These are phyloP conservation scores for Trachemys scripta DNA, from an alignment of 2,113 vertebrate species.

Conservation along the genomic window DNA sequence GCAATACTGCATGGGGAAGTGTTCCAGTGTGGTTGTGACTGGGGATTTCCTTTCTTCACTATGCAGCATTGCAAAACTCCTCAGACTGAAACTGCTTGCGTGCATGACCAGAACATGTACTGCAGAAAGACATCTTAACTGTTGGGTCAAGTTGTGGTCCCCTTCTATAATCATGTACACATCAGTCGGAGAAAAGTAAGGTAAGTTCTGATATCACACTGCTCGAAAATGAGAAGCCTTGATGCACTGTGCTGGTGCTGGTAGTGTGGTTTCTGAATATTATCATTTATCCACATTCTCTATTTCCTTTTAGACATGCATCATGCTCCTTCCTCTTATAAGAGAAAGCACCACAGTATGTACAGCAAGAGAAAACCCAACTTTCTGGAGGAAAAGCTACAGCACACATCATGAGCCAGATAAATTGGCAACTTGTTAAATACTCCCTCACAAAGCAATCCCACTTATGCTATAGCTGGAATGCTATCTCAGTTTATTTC, in stretches of 20 bases:
- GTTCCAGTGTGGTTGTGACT: neutral
- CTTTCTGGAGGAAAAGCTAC: neutral
- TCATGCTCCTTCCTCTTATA: neutral
- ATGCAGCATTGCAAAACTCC: neutral
- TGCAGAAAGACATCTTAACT: neutral
- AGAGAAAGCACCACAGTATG: neutral
- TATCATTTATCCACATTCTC: fast-evolving
- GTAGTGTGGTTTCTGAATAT: neutral
- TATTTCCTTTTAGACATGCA: neutral
- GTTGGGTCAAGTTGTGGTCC: neutral
- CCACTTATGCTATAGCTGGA: neutral
- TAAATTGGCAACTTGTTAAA: neutral
- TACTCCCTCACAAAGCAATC: neutral
- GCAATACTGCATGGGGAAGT: neutral
- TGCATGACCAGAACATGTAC: neutral
- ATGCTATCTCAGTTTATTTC: neutral
- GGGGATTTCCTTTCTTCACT: neutral
- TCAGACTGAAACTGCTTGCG: neutral
- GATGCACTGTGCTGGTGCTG: neutral
- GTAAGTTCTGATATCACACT: slow-evolving; percentile 3
- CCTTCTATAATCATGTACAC: neutral
- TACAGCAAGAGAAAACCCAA: neutral
- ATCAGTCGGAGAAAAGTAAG: neutral
- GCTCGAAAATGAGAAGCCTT: neutral
- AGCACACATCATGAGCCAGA: neutral